These are phyloP conservation scores for Steinernema carpocapsae DNA, from an alignment of 2,888 invertebrate species.

Conservation along the genomic window DNA sequence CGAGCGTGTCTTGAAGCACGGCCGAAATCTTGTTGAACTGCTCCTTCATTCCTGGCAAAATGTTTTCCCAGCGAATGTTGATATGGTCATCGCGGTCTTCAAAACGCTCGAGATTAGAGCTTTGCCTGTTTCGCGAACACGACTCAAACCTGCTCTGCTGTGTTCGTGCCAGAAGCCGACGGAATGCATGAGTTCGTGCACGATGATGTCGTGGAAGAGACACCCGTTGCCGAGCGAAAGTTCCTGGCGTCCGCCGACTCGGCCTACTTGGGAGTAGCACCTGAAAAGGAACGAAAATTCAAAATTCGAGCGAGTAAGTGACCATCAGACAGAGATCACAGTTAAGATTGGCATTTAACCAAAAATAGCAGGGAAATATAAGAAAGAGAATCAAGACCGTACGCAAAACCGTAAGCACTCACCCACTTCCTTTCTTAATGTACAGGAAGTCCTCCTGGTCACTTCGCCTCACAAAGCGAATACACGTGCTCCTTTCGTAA, in stretches of 20 bases:
- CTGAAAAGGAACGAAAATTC: constrained; percentile 45
- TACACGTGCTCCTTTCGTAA: constrained; percentile 68
- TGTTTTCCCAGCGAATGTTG: constrained; percentile 69
- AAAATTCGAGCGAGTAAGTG: no score
- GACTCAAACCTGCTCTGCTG: constrained; percentile 58
- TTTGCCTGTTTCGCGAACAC: background rate
- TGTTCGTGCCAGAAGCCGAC: constrained; percentile 68
- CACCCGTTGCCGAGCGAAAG: constrained; percentile 66
- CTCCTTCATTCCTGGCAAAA: constrained; percentile 68
- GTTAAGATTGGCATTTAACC: no score
- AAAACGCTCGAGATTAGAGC: background rate
- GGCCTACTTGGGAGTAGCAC: constrained; percentile 68
- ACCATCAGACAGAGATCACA: no score
- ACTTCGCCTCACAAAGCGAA: constrained; percentile 68
- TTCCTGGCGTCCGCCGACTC: constrained; percentile 67
- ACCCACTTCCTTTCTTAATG: constrained; percentile 67
- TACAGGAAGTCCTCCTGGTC: constrained; percentile 68
- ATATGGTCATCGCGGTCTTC: constrained; percentile 71
- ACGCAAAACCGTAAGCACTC: background rate
- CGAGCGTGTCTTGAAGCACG: constrained; percentile 63
- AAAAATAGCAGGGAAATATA: no score
- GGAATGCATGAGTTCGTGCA: constrained; percentile 66
- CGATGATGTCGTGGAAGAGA: constrained; percentile 68
- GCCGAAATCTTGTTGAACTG: constrained; percentile 66
- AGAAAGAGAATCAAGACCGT: no score